These are phyloP conservation scores for Entomobrya proxima DNA, from an alignment of 2,888 invertebrate species.

Conservation along the genomic window DNA sequence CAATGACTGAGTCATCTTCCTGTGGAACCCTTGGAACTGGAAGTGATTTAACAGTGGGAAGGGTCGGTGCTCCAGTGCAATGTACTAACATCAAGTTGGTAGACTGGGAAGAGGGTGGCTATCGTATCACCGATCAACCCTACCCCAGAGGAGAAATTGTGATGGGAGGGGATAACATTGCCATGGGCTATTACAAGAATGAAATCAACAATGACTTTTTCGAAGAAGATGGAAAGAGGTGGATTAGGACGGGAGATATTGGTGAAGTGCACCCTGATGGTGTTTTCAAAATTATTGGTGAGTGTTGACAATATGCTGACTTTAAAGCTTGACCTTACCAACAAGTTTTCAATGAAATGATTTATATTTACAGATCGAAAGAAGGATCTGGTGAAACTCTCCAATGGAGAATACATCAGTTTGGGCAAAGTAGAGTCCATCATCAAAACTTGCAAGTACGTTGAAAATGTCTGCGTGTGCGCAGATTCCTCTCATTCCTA, in stretches of 20 bases:
- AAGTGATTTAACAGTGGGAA: slow-evolving; percentile 86
- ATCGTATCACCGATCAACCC: slow-evolving; percentile 90
- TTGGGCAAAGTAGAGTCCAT: slow-evolving; percentile 97
- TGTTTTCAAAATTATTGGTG: slow-evolving; percentile 96
- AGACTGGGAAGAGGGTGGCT: slow-evolving; percentile 96
- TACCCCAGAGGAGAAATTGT: slow-evolving; percentile 83
- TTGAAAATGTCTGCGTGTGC: slow-evolving; percentile 98
- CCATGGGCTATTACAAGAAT: slow-evolving; percentile 95
- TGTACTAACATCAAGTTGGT: slow-evolving; percentile 84
- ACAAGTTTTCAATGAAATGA: not conserved
- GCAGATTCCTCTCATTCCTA: slow-evolving; percentile 91
- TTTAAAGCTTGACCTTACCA: not conserved
- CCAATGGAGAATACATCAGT: slow-evolving; percentile 98
- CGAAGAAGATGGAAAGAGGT: slow-evolving; percentile 86
- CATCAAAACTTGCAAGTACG: slow-evolving; percentile 92
- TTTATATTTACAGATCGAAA: slow-evolving; percentile 87
- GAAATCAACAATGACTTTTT: slow-evolving; percentile 93
- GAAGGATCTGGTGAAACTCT: slow-evolving; percentile 98
- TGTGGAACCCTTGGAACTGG: slow-evolving; percentile 81
- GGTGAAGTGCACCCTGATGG: slow-evolving; percentile 96
- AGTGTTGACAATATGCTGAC: slow-evolving; percentile 75
- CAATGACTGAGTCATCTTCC: slow-evolving; percentile 97
- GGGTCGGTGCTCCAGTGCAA: slow-evolving; percentile 82
- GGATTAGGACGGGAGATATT: slow-evolving; percentile 98
- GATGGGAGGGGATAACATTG: slow-evolving; percentile 88